Evolutionary conservation across 2,797 vertebrate genomes (phyloP), one percentile per base, ranked within the genome.

Genomic region (Chromobotia macracanthus): DNA sequence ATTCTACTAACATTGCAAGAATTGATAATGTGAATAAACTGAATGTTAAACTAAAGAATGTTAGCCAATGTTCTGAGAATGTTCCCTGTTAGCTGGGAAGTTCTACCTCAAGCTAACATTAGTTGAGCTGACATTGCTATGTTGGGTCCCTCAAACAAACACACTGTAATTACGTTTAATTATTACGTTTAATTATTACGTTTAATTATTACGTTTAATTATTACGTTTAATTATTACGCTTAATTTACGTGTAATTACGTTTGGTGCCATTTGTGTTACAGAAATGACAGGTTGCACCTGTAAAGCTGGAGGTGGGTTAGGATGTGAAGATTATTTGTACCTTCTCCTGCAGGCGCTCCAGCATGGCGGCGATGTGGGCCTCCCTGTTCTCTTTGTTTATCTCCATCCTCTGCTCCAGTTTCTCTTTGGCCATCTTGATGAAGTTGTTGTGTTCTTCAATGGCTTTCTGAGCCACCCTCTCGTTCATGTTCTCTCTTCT

Each of bases 381-480:
- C 89, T 95, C 95, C 0, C 93, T 87, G 86, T 96, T 97, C 87
- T 97, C 95, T 81, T 96, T 95, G 84, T 95, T 92, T 82, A 93
- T 93, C 23, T 96, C 95, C 90, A 96, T 96, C 71, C 93, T 96
- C 84, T 95, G 94, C 0, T 94, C 94, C 84, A 97, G 93, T 21
- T 94, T 94, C 84, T 97, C 95, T 88, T 96, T 96, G 88, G 95
- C 96, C 92, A 90, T 93, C 79, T 94, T 94, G 87, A 94, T 95
- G 89, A 95, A 95, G 85, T 95, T 95, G 89, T 92, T 94, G 88
- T 95, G 95, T 83, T 95, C 95, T 81, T 95, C 94, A 0, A 94
- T 91, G 84, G 95, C 96, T 86, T 99, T 98, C 89, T 96, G 96
- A 58, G 95, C 95, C 15, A 97, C 96, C n/a, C 46, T 96, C 96